Base-by-base conservation (phyloP, 2,797 vertebrate genomes). In the Pygocentrus nattereri region DNA sequence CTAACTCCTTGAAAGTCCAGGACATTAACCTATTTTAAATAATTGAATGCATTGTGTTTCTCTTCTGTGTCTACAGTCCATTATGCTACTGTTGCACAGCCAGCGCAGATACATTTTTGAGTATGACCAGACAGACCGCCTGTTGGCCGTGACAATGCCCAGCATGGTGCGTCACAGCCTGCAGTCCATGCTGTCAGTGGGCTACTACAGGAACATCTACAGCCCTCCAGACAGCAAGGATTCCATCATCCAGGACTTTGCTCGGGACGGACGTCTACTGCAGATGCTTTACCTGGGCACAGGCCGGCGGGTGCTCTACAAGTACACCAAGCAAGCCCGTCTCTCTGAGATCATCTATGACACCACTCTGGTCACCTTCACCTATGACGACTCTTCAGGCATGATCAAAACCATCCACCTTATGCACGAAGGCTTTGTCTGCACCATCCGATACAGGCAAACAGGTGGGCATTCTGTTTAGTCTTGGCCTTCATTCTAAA, bases 381-480 rank as follows among this genome's bases (percentile, higher is more conserved):
- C 98, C 74, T 98, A 99, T 0, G 97, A 99, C 82, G 98, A 99
- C 38, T 94, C 96, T 65, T 97, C 97, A 3, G 97, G 98, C 61
- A 97, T 97, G 76, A 96, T 99, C 88, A 99, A 99, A 93, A 98
- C 97, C 8, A 97, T 99, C 89, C 97, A 99, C 88, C 94, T 99
- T 85, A 97, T 97, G 92, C 96, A 97, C 0, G 96, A 97, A 19
- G 97, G 97, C 82, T 99, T 99, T 91, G 97, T 97, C 89, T 98
- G 97, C 89, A 98, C 97, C 84, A 98, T 98, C 93, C 94, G 97
- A 92, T 99, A 98, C 91, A 95, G 97, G 82, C 97, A 99, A 90
- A 98, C 97, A 92, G 97, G 97, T 98, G 86, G 11, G 44, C 71
- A 67, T 76, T n/a, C 71, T 1, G 3, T 19, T 19, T 5, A n/a